Evolutionary conservation across 2,113 vertebrate species (phyloP).

Genomic region (Cyprinodon tularosa): DNA sequence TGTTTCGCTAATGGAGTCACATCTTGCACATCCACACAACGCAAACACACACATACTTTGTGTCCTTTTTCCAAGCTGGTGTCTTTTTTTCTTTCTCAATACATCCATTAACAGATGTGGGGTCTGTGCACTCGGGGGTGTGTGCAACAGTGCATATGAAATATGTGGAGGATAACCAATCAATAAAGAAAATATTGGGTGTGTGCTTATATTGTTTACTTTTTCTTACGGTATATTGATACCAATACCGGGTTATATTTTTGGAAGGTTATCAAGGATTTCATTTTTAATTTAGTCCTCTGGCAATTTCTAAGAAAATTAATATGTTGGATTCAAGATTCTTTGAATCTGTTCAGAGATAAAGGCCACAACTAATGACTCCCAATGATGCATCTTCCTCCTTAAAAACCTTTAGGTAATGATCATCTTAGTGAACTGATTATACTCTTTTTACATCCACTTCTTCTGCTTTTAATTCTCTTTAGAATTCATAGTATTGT

Average conservation of each 20-base stretch:
- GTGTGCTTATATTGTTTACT: neutral
- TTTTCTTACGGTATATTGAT: neutral
- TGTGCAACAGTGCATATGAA: neutral
- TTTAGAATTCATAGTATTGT: neutral
- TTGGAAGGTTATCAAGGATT: neutral
- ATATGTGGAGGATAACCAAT: slow-evolving; percentile 3
- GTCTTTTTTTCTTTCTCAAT: slow-evolving; percentile 72
- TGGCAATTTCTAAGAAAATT: neutral
- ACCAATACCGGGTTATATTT: neutral
- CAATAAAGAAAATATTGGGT: slow-evolving; percentile 2
- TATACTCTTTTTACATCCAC: neutral
- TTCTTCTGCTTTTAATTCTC: neutral
- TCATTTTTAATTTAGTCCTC: neutral
- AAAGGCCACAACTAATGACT: slow-evolving; percentile 8
- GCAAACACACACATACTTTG: slow-evolving; percentile 27
- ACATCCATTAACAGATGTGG: slow-evolving; percentile 71
- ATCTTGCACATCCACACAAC: slow-evolving; percentile 33
- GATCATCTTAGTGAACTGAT: neutral
- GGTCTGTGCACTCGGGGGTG: neutral
- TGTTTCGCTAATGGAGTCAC: slow-evolving; percentile 73
- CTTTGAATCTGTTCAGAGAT: neutral
- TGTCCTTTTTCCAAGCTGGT: slow-evolving; percentile 34
- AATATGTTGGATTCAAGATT: neutral
- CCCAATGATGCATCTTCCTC: neutral
- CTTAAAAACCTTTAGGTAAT: neutral